phyloP scores from a whole-genome alignment of 2,113 vertebrate genomes.

The Gnathochromis pfefferi region DNA sequence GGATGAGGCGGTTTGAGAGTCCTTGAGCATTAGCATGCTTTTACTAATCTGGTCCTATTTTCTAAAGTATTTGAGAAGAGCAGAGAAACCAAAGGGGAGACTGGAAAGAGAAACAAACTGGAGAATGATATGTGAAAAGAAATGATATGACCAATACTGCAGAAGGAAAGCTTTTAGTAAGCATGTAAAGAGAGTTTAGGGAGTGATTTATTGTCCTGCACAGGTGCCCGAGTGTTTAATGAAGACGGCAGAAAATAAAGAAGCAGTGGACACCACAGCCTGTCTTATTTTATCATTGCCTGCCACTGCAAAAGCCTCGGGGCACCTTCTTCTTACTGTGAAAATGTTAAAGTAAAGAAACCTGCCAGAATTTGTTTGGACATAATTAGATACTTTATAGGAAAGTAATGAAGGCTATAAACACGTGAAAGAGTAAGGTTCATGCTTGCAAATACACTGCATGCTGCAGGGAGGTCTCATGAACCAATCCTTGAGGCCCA shows the following conservation, averaged over 20 bases:
- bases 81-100: background rate
- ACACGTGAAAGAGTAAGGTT: background rate
- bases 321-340: background rate
- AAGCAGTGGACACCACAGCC: background rate
- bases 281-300: background rate
- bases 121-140: background rate
- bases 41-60: background rate
- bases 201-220: background rate
- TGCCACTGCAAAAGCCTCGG: background rate
- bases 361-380: background rate
- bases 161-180: background rate
- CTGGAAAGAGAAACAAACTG: background rate
- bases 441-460: background rate
- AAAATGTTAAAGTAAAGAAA: background rate
- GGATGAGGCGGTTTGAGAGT: background rate
- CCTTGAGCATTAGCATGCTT: background rate
- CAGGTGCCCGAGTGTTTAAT: background rate
- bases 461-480: background rate
- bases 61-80: background rate
- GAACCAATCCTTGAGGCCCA: background rate
- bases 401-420: background rate
- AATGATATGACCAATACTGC: background rate
- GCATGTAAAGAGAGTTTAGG: background rate
- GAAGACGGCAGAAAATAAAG: background rate
- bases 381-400: background rate